A percentile compares a stretch with the other conserved stretches of the same genome.
Conservation (phyloP, 35 echinoderm and acorn worm genomes). For the Amphiura filiformis region DNA sequence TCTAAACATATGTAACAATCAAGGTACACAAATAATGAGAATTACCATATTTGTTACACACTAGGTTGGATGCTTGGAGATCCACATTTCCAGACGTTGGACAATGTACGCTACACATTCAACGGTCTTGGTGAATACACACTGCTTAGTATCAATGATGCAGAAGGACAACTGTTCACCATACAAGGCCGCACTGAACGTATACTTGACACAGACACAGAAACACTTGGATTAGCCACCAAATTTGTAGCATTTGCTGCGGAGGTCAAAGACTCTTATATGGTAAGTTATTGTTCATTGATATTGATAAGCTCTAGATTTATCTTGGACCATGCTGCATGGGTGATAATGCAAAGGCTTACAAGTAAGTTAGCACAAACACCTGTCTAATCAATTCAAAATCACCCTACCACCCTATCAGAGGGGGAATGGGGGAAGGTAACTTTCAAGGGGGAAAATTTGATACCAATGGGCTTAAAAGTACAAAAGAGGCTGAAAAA, state of each 20-base stretch:
- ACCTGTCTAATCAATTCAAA: no score
- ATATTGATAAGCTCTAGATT: no score
- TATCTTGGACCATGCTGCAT: no score
- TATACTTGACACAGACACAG: background rate
- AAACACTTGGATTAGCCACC: background rate
- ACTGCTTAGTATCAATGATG: background rate
- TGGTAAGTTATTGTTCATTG: background rate
- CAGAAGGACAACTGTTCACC: background rate
- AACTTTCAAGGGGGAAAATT: no score
- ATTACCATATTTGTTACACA: background rate
- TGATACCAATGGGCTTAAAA: no score
- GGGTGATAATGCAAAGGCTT: no score
- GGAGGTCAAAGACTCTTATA: background rate
- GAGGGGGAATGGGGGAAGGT: no score
- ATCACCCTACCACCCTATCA: no score
- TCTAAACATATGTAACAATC: no score
- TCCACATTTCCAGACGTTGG: conserved; percentile 59
- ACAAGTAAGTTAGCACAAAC: no score
- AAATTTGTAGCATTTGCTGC: background rate
- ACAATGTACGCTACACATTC: conserved; percentile 50
- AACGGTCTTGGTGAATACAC: conserved; percentile 72
- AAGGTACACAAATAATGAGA: no score
- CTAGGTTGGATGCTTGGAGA: conserved; percentile 74
- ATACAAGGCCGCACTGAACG: background rate
- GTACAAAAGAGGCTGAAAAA: no score